Base-by-base conservation (phyloP, 2,888 invertebrate species). In the Torymus auratus region DNA sequence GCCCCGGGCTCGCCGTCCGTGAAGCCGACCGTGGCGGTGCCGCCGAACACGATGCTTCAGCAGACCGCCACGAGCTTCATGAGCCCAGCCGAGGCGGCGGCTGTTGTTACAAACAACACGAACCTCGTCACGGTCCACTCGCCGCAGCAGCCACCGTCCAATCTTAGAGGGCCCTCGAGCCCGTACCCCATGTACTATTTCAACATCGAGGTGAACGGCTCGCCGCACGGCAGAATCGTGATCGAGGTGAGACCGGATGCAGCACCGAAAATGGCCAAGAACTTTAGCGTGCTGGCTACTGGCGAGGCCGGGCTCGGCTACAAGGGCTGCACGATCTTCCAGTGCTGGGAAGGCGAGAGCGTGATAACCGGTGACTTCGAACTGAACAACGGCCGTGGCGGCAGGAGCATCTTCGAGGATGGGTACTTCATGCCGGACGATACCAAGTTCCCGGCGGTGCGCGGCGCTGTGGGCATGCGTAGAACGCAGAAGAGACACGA, bases 341-440 rank as follows among this genome's bases (percentile, higher is more conserved):
- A 96, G 89, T 95, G 96, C 88, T 96, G 96, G 96, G 95, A 95
- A 86, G 94, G 95, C 84, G 96, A 96, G 89, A 95, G 95, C 88
- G 94, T 96, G 68, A 95, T 96, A 85, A 95, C 95, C 15, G 96
- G 96, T 20, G 96, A 96, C 90, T 96, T 95, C 90, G 96, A 96
- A 90, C 91, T 94, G 85, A 96, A 96, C 90, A 96, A 95, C 89
- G 96, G 96, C 0, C 93, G 96, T 72, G 96, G 96, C 17, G 96
- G 96, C 0, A 93, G 95, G 75, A 94, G 95, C 69, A 95, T 95
- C 83, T 95, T 94, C 91, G 95, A 95, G 87, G 95, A 95, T 84
- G 94, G 94, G 50, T 95, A 94, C 89, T 96, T 96, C 90, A 94
- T 95, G 93, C 96, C 96, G 55, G 96, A 96, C 90, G 95, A 96